Evolutionary conservation across 64 coral and sea anemone species (phyloP), one percentile per base, ranked within the genome.

Genomic region (Actinia tenebrosa): DNA sequence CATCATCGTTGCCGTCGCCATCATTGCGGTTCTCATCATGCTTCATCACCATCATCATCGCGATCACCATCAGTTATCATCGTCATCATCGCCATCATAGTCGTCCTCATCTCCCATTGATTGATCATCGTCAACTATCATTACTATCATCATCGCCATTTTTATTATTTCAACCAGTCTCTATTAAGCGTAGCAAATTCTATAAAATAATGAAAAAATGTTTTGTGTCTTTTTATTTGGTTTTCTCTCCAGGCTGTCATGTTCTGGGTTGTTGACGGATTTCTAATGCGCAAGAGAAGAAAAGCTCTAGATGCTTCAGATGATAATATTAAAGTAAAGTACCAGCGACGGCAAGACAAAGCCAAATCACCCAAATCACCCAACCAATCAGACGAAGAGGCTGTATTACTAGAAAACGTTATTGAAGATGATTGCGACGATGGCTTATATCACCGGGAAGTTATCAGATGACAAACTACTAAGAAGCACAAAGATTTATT

Each of bases 261-360:
- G 93, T 98, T 98, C 59, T 98, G 96, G 96, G 96, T 98, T 79
- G 96, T 98, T 50, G 96, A 98, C 58, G 94, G 94, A 61, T 98
- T 98, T 44, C 64, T 98, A 22, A 98, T 98, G 96, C 90, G 83
- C 26, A 92, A 98, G 83, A 88, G 91, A 79, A 91, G 93, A 45
- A 98, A 98, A 63, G 80, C 18, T 19, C 50, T 86, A 61, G 83
- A 95, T 58, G 79, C 77, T 68, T 87, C 82, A 61, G 90, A 98
- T 6, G 80, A 87, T 30, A 90, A 83, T 59, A 55, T 85, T 13
- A 93, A 88, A 96, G 94, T 96, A 10, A 96, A 96, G 75, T 93
- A 96, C 61, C 91, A 92, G 50, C 89, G 86, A 37, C 26, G 84
- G 71, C 16, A 83, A 16, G 88, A 90, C 43, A 45, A 60, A 26